These are phyloP conservation scores for Odiellus spinosus DNA, from an alignment of 2,888 invertebrate genomes.

Conservation along the genomic window DNA sequence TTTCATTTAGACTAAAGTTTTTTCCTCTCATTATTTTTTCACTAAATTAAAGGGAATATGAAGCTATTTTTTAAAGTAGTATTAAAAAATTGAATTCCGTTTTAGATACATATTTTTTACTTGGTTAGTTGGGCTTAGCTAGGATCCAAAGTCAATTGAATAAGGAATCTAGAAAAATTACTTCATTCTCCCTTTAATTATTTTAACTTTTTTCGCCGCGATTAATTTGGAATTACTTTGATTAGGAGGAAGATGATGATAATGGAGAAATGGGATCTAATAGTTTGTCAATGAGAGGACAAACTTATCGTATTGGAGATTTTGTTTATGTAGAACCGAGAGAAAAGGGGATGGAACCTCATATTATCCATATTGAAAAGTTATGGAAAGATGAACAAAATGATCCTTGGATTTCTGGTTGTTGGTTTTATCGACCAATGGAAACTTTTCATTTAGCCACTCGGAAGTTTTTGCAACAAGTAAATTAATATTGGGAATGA, in stretches of 20 bases:
- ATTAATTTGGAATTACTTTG: too few relatives aligned
- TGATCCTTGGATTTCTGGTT: constrained; percentile 77
- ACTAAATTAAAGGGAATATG: too few relatives aligned
- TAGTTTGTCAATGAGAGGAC: constrained; percentile 55
- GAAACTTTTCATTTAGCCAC: constrained; percentile 93
- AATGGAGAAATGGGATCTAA: constrained; percentile 18
- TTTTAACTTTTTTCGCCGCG: too few relatives aligned
- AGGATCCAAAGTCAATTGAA: too few relatives aligned
- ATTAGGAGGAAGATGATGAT: constrained; percentile 12
- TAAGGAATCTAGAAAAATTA: too few relatives aligned
- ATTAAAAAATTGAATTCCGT: too few relatives aligned
- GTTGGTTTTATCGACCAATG: constrained; percentile 74
- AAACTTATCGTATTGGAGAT: constrained; percentile 64
- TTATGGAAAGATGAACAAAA: constrained; percentile 70
- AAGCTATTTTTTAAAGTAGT: too few relatives aligned
- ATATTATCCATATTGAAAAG: constrained; percentile 72
- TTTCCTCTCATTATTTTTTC: too few relatives aligned
- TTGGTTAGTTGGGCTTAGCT: too few relatives aligned
- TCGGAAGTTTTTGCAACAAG: constrained; percentile 81
- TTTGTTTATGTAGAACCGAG: constrained; percentile 61
- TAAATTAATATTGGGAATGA: constrained; percentile 16
- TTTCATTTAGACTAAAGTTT: too few relatives aligned
- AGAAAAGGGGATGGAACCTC: constrained; percentile 43
- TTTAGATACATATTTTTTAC: too few relatives aligned
- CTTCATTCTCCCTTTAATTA: too few relatives aligned